Conservation (phyloP, 2,888 invertebrate species). For the Tolmerus cingulatus region DNA sequence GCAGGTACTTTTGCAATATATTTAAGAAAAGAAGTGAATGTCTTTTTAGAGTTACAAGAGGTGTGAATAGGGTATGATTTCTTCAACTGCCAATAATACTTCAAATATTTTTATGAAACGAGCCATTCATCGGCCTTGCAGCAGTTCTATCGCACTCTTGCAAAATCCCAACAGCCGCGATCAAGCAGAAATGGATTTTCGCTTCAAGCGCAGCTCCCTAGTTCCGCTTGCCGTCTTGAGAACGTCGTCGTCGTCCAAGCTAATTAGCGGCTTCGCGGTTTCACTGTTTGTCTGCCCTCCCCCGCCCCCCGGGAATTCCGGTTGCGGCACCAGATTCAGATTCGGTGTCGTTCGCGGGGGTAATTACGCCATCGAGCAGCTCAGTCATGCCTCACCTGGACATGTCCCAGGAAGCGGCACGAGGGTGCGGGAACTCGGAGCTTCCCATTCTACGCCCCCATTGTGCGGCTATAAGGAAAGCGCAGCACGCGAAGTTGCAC, state of each 20-base stretch:
- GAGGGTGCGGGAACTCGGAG: neutral
- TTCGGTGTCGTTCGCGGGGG: neutral
- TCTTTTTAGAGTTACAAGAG: no score
- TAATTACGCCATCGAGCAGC: neutral
- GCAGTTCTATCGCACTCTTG: neutral
- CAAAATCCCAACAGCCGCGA: neutral
- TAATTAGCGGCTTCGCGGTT: neutral
- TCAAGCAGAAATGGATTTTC: neutral
- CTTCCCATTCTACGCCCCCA: neutral
- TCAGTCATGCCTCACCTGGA: neutral
- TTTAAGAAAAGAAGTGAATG: no score
- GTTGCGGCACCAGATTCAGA: neutral
- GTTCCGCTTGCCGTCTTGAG: neutral
- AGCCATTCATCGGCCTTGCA: neutral
- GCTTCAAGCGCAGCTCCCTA: neutral
- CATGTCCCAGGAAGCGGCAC: neutral
- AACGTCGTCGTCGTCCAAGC: neutral
- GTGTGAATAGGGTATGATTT: neutral
- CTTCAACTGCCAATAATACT: neutral
- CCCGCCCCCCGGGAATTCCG: neutral
- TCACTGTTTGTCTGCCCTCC: neutral
- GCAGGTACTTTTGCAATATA: no score
- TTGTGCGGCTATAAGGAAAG: neutral
- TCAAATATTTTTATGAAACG: neutral
- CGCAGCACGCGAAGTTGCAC: neutral